Percentiles rank a stretch among this genome's conserved stretches.
Evolutionary conservation across 2,888 invertebrate genomes (phyloP).

Genomic region (Sphinx pinastri): DNA sequence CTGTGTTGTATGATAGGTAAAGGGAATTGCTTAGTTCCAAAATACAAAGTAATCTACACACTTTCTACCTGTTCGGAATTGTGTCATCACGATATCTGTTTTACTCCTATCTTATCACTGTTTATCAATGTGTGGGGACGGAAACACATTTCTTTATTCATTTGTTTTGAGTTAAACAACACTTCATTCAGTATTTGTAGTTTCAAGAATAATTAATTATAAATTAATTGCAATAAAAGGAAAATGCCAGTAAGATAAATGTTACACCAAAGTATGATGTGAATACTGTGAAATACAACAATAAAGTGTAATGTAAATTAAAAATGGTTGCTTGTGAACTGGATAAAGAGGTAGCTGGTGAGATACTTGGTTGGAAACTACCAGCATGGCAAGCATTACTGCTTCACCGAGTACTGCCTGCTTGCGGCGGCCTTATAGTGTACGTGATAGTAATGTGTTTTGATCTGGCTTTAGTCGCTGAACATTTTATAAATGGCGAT

Average conservation of each 20-base stretch:
- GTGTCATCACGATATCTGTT: constrained; percentile 56
- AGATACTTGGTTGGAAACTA: constrained; percentile 69
- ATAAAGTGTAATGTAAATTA: constrained; percentile 1
- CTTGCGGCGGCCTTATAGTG: constrained; percentile 83
- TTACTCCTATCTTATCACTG: constrained; percentile 71
- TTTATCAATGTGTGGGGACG: constrained; percentile 68
- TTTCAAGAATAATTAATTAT: too few species aligned
- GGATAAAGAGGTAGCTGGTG: constrained; percentile 71
- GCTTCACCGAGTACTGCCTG: constrained; percentile 71
- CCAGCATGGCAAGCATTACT: constrained; percentile 74
- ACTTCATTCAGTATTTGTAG: not conserved
- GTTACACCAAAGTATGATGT: too few species aligned
- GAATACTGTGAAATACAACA: not conserved
- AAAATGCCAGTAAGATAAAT: too few species aligned
- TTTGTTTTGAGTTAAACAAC: constrained; percentile 35
- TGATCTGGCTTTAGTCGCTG: constrained; percentile 86
- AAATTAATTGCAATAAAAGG: too few species aligned
- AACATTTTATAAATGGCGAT: constrained; percentile 85
- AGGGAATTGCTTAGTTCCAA: too few species aligned
- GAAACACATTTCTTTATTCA: constrained; percentile 47
- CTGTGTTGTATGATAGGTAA: too few species aligned
- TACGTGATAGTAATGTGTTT: constrained; percentile 87
- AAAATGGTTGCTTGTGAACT: constrained; percentile 76
- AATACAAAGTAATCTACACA: too few species aligned
- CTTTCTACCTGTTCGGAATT: constrained; percentile 40